Percentiles rank a stretch among this genome's conserved stretches.
Evolutionary conservation across 1,140 invertebrate species (phyloP).

Genomic region (Batillaria attramentaria): DNA sequence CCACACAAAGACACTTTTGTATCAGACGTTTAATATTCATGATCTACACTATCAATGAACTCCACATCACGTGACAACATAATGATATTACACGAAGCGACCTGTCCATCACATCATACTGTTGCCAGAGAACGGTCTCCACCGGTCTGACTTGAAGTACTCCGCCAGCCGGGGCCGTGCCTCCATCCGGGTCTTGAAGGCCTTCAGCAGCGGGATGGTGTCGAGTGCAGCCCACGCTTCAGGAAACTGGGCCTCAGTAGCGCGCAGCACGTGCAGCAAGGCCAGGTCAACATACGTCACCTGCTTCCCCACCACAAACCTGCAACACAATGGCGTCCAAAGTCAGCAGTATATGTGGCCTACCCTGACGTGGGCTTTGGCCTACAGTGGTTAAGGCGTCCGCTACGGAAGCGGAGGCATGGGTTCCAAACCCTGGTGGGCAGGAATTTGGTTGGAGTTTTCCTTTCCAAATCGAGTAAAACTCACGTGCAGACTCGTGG

Average conservation of each 20-base stretch:
- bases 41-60: too few species aligned
- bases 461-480: too few species aligned
- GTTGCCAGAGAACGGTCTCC: slow-evolving; percentile 51
- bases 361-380: too few species aligned
- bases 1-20: too few species aligned
- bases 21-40: too few species aligned
- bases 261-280: slow-evolving; percentile 4
- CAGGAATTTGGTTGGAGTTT: too few species aligned
- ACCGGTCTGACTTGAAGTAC: slow-evolving; percentile 55
- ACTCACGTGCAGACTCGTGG: too few species aligned
- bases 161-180: slow-evolving; percentile 48
- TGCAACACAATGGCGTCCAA: not conserved
- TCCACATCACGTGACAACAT: too few species aligned
- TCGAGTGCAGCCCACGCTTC: slow-evolving; percentile 37
- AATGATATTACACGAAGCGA: too few species aligned
- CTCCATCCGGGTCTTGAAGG: slow-evolving; percentile 48
- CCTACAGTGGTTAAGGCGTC: not conserved
- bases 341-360: too few species aligned
- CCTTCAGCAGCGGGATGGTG: slow-evolving; percentile 47
- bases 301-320: slow-evolving; percentile 6
- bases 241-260: not conserved
- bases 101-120: slow-evolving; percentile 58
- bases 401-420: not conserved
- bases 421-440: not conserved
- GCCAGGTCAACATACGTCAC: slow-evolving; percentile 22